A percentile compares a stretch with the other conserved stretches of the same genome.
Evolutionary conservation across 2,113 vertebrate species (phyloP).

Genomic region (Trematocara nigrifrons): DNA sequence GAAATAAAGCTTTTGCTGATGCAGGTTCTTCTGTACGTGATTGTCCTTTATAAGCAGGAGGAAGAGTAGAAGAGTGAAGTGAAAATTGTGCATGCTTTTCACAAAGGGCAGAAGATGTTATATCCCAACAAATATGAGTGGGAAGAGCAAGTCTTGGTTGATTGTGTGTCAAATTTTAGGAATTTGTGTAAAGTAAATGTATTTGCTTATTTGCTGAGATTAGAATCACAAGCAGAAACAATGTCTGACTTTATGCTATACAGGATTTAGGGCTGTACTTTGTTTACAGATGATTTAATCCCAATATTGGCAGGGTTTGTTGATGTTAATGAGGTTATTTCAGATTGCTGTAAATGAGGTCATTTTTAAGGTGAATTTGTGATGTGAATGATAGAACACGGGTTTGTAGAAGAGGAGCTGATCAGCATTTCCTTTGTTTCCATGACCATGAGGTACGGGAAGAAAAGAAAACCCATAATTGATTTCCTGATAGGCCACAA

Average conservation of each 20-base stretch:
- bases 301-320: background rate
- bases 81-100: background rate
- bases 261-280: background rate
- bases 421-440: background rate
- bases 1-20: slow-evolving; percentile 24
- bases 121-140: background rate
- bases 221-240: too few species aligned
- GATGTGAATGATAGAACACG: background rate
- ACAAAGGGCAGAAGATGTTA: background rate
- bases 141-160: background rate
- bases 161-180: background rate
- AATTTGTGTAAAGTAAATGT: background rate
- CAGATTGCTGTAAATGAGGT: background rate
- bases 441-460: background rate
- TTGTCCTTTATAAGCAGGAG: background rate
- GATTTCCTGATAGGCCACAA: background rate
- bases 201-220: too few species aligned
- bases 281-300: background rate
- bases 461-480: background rate
- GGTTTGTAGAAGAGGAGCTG: background rate
- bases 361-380: background rate
- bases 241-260: background rate
- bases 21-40: background rate
- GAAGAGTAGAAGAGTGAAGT: background rate
- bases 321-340: background rate